Evolutionary conservation across 2,797 vertebrate species (phyloP).

Genomic region (Botia kubotai): DNA sequence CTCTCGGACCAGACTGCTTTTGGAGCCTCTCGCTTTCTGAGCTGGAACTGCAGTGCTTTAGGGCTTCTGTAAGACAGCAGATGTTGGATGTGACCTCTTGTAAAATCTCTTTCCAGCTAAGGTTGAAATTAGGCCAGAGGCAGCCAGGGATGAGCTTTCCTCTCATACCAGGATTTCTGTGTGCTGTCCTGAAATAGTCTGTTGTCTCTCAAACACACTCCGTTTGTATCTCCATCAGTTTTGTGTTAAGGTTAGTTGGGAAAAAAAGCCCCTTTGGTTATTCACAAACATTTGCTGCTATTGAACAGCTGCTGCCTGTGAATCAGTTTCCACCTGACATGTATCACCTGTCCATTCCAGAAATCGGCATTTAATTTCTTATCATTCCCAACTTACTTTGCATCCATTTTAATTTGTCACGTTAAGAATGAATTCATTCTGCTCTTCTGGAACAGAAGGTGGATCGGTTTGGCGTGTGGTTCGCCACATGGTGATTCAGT

Average conservation of each 20-base stretch:
- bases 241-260: slow-evolving; percentile 36
- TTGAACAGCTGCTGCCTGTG: slow-evolving; percentile 61
- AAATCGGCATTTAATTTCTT: background rate
- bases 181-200: slow-evolving; percentile 32
- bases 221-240: slow-evolving; percentile 41
- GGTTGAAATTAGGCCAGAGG: slow-evolving; percentile 39
- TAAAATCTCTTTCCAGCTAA: slow-evolving; percentile 49
- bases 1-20: slow-evolving; percentile 44
- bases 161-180: slow-evolving; percentile 34
- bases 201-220: slow-evolving; percentile 41
- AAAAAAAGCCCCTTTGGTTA: slow-evolving; percentile 1
- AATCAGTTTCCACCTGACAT: slow-evolving; percentile 8
- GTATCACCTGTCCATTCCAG: slow-evolving; percentile 47
- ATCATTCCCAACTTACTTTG: slow-evolving; percentile 1
- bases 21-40: slow-evolving; percentile 59
- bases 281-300: slow-evolving; percentile 63
- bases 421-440: background rate
- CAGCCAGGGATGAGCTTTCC: slow-evolving; percentile 31
- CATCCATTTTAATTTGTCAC: slow-evolving; percentile 1
- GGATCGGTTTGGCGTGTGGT: slow-evolving; percentile 29
- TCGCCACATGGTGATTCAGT: slow-evolving; percentile 22
- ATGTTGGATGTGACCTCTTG: slow-evolving; percentile 45
- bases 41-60: slow-evolving; percentile 59
- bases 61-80: slow-evolving; percentile 38
- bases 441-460: slow-evolving; percentile 9